These are phyloP conservation scores for Agrotis ipsilon DNA, from an alignment of 2,888 invertebrate genomes.

Conservation along the genomic window DNA sequence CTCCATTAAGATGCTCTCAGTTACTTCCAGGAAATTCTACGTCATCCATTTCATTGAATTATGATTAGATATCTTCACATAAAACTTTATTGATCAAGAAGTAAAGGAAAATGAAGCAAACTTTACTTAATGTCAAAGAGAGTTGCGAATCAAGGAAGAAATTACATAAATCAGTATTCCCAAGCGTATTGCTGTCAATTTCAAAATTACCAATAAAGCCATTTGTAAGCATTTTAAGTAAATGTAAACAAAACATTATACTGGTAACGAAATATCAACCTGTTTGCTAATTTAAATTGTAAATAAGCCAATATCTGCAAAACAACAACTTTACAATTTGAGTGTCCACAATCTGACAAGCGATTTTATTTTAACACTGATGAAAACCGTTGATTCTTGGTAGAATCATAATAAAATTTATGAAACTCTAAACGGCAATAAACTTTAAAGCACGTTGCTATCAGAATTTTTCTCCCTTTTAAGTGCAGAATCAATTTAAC, in stretches of 20 bases:
- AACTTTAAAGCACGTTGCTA: not conserved
- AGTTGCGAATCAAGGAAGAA: not conserved
- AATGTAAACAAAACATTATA: not conserved
- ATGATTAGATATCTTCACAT: not conserved
- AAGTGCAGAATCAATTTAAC: slow-evolving; percentile 33
- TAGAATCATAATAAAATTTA: not conserved
- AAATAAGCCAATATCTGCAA: not conserved
- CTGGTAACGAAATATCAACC: not conserved
- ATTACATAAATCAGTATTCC: not conserved
- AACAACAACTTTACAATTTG: not conserved
- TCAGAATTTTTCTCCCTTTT: slow-evolving; percentile 6
- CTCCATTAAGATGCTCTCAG: slow-evolving; percentile 20
- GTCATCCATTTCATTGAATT: slow-evolving; percentile 12
- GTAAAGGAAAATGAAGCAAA: no score
- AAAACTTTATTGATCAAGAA: not conserved
- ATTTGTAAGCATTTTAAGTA: not conserved
- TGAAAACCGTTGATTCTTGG: not conserved
- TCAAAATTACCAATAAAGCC: not conserved
- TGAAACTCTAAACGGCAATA: not conserved
- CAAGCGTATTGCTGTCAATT: not conserved
- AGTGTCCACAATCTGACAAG: not conserved
- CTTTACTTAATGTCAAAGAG: no score
- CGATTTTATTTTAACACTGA: not conserved
- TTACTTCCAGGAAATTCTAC: slow-evolving; percentile 9
- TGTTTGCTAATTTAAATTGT: not conserved